Base-by-base conservation (phyloP, 92 coral and sea anemone genomes). In the Zoanthus sansibaricus region DNA sequence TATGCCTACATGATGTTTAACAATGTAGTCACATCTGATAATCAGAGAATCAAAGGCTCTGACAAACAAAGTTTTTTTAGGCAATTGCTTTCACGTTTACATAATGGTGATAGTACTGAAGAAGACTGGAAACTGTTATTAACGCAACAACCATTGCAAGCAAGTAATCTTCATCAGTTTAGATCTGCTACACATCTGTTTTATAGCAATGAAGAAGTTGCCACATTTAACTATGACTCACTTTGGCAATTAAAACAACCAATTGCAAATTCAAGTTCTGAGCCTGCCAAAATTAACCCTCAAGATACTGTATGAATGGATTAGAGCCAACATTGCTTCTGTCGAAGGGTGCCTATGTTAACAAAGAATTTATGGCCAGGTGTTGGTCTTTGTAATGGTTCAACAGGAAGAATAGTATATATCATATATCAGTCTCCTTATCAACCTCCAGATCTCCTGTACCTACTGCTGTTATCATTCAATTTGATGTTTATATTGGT, bases 311-410 rank as follows among this genome's bases (percentile, higher is more conserved):
- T 25, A 83, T 91, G 87, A 79, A 68, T 77, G 91, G 87, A 45
- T 78, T 87, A 71, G 83, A 83, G 79, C 91, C 91, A 88, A 7
- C 78, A 72, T 37, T 82, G 74, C 74, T 91, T 58, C 14, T 58
- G 20, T 58, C 66, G 14, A 58, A 58, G 66, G 79, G 73, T 84
- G 86, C 89, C 67, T 52, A 84, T 89, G 88, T 83, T 88, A 54
- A 89, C 89, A 83, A 83, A 69, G 87, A 88, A 88, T 71, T 84
- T 83, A 56, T 88, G 91, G 91, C 91, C 91, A 69, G 83, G 88
- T 74, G 91, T 84, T 77, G 91, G 91, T 72, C 91, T 83, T 83
- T 88, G 88, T 59, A 88, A 88, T 80, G 87, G 87, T 80, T 55
- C 82, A 21, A 31, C 87, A 56, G 87, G 87, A 37, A 37, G 42